phyloP scores from a whole-genome alignment of 2,888 invertebrate genomes.

The Lepidochitona cinerea region DNA sequence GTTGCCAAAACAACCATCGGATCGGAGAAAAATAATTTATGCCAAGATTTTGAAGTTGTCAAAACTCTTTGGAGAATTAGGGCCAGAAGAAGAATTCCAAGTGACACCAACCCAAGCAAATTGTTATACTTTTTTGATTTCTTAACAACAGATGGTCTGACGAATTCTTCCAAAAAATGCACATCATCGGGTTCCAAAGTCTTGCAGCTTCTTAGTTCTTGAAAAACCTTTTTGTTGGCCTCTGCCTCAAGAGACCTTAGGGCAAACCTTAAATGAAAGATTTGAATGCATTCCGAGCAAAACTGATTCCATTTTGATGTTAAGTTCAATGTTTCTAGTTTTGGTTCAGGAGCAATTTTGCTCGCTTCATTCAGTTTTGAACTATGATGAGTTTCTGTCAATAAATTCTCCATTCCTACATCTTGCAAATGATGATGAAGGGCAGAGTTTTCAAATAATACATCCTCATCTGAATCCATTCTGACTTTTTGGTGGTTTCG shows the following conservation, averaged over 20 bases:
- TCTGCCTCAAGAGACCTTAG: background rate
- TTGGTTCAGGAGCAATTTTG: background rate
- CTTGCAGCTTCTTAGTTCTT: background rate
- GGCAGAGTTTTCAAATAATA: background rate
- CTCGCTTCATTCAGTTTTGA: background rate
- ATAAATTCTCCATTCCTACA: background rate
- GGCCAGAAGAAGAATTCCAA: background rate
- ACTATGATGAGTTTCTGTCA: background rate
- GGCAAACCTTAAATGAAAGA: background rate
- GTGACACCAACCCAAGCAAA: background rate
- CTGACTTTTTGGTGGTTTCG: no score
- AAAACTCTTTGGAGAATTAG: background rate
- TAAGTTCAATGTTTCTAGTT: no score
- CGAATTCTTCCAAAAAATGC: background rate
- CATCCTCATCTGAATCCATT: conserved; percentile 1
- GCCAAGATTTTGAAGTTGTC: background rate
- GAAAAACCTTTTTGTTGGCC: background rate
- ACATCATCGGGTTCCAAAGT: conserved; percentile 4
- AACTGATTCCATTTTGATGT: background rate
- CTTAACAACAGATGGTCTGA: background rate
- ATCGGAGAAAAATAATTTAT: background rate
- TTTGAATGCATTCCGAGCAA: background rate
- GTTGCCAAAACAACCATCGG: background rate
- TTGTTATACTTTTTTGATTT: background rate
- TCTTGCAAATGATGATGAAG: background rate